A percentile compares a stretch with the other conserved stretches of the same genome.
phyloP scores from a whole-genome alignment of 2,113 vertebrate genomes.

The Rhadina sibilatrix region DNA sequence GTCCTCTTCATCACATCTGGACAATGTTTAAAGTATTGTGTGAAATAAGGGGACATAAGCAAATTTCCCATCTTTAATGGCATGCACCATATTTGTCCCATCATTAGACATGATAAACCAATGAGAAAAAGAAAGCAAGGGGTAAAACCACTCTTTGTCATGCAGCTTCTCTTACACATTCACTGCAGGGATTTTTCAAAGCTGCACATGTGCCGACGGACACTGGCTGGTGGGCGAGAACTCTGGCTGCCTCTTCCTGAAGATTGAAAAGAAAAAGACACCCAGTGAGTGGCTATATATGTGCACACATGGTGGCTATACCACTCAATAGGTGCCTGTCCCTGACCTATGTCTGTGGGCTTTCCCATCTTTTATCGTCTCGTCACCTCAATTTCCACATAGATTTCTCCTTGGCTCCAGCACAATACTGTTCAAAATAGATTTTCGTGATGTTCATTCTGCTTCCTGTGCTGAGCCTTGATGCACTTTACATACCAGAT shows the following conservation, averaged over 20 bases:
- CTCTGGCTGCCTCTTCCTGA: constrained; percentile 85
- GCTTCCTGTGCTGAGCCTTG: not conserved
- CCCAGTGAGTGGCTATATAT: constrained; percentile 76
- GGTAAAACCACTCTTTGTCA: constrained; percentile 77
- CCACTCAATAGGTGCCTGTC: constrained; percentile 64
- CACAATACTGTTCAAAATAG: not conserved
- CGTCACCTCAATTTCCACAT: not conserved
- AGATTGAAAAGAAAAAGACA: constrained; percentile 84
- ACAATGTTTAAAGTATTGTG: constrained; percentile 63
- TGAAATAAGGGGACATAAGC: constrained; percentile 61
- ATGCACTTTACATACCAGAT: not conserved
- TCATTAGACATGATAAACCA: constrained; percentile 72
- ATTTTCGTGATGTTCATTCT: not conserved
- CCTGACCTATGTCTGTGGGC: not conserved
- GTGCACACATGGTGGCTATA: constrained; percentile 62
- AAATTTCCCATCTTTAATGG: constrained; percentile 67
- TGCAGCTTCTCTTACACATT: constrained; percentile 86
- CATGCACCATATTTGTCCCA: constrained; percentile 77
- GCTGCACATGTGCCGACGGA: constrained; percentile 84
- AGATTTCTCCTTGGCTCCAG: not conserved
- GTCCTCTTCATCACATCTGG: constrained; percentile 69
- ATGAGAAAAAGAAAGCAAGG: constrained; percentile 80
- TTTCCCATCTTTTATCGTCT: not conserved
- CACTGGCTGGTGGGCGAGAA: constrained; percentile 82
- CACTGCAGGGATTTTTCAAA: constrained; percentile 84